Percentiles rank a stretch among this genome's conserved stretches.
Evolutionary conservation across 2,888 invertebrate genomes (phyloP).

Genomic region (Lasioglossum oenotherae): DNA sequence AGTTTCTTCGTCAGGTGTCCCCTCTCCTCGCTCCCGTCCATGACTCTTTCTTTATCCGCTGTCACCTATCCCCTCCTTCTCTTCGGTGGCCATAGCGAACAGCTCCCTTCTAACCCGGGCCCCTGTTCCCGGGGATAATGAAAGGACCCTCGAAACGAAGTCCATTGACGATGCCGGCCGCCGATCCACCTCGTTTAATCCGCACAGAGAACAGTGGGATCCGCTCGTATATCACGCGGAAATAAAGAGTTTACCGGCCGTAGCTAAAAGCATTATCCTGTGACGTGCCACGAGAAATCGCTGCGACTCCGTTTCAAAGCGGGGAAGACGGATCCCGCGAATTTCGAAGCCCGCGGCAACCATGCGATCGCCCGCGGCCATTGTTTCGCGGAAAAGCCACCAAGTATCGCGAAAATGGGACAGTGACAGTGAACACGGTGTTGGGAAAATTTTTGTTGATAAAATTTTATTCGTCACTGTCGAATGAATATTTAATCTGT

Average conservation of each 20-base stretch:
- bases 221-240: conserved; percentile 70
- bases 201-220: conserved; percentile 65
- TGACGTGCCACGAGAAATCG: conserved; percentile 59
- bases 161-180: conserved; percentile 69
- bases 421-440: background rate
- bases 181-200: conserved; percentile 72
- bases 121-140: conserved; percentile 69
- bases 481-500: too few relatives aligned
- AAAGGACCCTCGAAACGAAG: conserved; percentile 73
- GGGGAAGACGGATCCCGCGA: background rate
- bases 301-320: background rate
- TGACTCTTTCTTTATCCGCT: conserved; percentile 27
- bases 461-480: too few relatives aligned
- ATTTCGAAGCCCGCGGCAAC: background rate
- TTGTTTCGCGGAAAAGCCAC: background rate
- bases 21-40: conserved; percentile 13
- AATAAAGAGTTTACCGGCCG: conserved; percentile 74
- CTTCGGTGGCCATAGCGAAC: background rate
- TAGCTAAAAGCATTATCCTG: conserved; percentile 70
- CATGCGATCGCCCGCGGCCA: background rate
- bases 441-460: background rate
- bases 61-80: conserved; percentile 14
- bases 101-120: conserved; percentile 34
- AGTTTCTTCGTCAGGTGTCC: conserved; percentile 27
- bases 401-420: background rate